Evolutionary conservation across 2,797 vertebrate genomes (phyloP).

Genomic region (Fistularia tabacaria): DNA sequence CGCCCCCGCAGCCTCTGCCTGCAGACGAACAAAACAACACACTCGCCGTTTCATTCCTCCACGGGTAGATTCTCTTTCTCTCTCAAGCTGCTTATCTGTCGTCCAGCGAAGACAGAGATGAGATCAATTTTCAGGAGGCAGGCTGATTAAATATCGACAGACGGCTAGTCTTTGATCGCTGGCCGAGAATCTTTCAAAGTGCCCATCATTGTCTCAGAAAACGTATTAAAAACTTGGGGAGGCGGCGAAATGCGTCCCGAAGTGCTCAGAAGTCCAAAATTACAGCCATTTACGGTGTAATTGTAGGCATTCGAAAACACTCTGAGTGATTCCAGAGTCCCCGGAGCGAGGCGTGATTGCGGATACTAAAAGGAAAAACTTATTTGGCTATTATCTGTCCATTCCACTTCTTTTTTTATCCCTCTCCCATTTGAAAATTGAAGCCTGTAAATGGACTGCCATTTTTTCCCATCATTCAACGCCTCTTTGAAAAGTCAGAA

Average conservation of each 20-base stretch:
- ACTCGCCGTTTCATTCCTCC: not conserved
- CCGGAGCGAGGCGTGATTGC: conserved; percentile 10
- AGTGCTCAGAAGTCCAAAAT: conserved; percentile 8
- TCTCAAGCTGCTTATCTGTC: conserved; percentile 35
- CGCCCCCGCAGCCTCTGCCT: too few species aligned
- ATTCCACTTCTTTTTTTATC: conserved; percentile 1
- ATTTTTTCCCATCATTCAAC: conserved; percentile 16
- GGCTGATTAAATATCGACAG: conserved; percentile 60
- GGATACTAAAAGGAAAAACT: conserved; percentile 15
- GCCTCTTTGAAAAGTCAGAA: conserved; percentile 7
- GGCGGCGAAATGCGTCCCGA: conserved; percentile 14
- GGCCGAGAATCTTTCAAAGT: conserved; percentile 46
- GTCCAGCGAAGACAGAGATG: conserved; percentile 23
- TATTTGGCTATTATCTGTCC: conserved; percentile 8
- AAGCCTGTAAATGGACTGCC: conserved; percentile 12
- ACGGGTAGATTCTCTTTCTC: not conserved
- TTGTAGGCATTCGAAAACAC: conserved; percentile 16
- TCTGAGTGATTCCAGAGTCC: conserved; percentile 23
- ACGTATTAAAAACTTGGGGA: conserved; percentile 16
- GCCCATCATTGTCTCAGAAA: conserved; percentile 43
- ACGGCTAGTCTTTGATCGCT: conserved; percentile 42
- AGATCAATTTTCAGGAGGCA: conserved; percentile 49
- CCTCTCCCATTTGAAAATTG: conserved; percentile 9
- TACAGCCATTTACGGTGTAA: conserved; percentile 17
- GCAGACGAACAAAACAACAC: too few species aligned